Conservation (phyloP, 2,888 invertebrate species). For the Sthenelais limicola region DNA sequence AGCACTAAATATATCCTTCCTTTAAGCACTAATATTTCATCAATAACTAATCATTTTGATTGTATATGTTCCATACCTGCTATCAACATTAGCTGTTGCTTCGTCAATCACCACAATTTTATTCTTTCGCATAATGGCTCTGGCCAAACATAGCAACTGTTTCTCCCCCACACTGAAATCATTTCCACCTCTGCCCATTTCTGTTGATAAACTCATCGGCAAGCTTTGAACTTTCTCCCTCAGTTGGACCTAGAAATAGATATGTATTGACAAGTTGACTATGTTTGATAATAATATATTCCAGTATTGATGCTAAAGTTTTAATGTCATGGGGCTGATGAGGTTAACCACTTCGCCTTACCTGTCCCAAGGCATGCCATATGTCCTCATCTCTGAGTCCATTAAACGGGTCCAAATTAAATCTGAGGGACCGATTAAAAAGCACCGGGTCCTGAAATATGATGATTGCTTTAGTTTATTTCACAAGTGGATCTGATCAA, state of each 20-base stretch:
- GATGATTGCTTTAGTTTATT: no score
- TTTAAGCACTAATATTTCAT: no score
- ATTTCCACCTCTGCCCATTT: conserved; percentile 3
- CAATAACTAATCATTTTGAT: no score
- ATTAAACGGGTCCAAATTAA: conserved; percentile 73
- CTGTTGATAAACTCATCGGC: not conserved
- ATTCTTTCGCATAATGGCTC: conserved; percentile 10
- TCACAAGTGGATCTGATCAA: no score
- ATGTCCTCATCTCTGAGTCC: conserved; percentile 59
- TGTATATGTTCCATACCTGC: not conserved
- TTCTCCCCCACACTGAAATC: conserved; percentile 20
- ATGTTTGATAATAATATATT: not conserved
- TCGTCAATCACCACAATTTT: conserved; percentile 22
- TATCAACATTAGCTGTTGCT: conserved; percentile 22
- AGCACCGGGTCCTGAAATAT: conserved; percentile 51
- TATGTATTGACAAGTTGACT: not conserved
- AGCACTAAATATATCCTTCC: no score
- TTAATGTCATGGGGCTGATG: not conserved
- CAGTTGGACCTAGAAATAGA: conserved; percentile 7
- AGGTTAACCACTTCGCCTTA: not conserved
- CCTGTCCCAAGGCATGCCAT: not conserved
- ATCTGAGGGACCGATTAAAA: conserved; percentile 48
- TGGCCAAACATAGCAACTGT: conserved; percentile 10
- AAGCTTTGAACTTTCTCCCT: not conserved
- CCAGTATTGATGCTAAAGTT: not conserved